Evolutionary conservation across 2,113 vertebrate genomes (phyloP).

Genomic region (Aegithalos caudatus): DNA sequence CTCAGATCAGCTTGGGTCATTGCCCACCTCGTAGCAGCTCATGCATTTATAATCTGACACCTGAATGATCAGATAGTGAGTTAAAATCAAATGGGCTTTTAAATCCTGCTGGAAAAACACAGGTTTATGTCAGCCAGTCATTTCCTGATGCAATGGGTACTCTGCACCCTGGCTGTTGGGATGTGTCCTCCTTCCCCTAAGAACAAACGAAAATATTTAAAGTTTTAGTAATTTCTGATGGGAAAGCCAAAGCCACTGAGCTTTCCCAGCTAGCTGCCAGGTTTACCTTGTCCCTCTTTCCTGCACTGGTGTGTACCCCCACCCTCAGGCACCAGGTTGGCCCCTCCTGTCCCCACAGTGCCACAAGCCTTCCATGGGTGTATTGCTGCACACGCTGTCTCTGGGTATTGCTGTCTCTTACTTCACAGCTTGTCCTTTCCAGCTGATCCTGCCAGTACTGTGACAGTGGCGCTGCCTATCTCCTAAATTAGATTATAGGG

Average conservation of each 20-base stretch:
- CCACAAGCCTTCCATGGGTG: accelerated
- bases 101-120: not conserved
- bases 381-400: not conserved
- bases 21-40: not conserved
- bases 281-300: not conserved
- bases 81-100: not conserved
- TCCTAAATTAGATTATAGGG: not conserved
- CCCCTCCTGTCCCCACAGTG: accelerated
- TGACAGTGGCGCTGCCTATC: not conserved
- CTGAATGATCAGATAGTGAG: not conserved
- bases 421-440: not conserved
- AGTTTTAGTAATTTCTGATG: not conserved
- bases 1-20: not conserved
- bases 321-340: accelerated
- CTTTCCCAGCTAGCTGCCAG: not conserved
- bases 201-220: not conserved
- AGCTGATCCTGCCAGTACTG: not conserved
- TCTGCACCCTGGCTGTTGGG: not conserved
- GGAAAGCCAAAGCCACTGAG: not conserved
- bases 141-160: not conserved
- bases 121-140: not conserved
- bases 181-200: not conserved
- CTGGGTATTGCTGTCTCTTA: too few relatives aligned
- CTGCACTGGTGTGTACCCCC: not conserved
- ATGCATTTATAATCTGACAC: not conserved